Evolutionary conservation across 2,797 vertebrate species (phyloP).

Genomic region (Danio jaintianensis): DNA sequence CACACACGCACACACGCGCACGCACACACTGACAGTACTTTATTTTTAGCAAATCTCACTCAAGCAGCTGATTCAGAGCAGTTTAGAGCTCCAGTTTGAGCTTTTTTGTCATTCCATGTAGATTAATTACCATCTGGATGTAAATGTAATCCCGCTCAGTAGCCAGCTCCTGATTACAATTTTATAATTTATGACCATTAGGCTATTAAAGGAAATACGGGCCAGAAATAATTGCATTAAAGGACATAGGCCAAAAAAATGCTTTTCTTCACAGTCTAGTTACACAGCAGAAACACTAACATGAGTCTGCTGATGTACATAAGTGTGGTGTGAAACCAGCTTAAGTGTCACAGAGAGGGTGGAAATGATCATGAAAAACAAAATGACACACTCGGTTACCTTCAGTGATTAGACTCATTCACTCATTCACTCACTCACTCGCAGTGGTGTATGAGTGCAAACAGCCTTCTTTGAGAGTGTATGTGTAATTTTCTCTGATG

Average conservation of each 20-base stretch:
- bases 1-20: no score
- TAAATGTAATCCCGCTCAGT: not conserved
- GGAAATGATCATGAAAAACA: not conserved
- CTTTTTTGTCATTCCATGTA: not conserved
- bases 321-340: not conserved
- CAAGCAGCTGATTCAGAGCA: not conserved
- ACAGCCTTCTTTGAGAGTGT: not conserved
- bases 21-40: not conserved
- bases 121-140: constrained; percentile 5
- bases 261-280: not conserved
- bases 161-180: not conserved
- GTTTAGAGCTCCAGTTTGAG: not conserved
- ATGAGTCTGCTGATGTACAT: not conserved
- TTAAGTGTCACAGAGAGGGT: not conserved
- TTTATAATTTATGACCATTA: not conserved
- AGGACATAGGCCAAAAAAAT: not conserved
- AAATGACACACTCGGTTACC: not conserved
- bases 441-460: not conserved
- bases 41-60: not conserved
- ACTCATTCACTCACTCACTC: not conserved
- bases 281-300: not conserved
- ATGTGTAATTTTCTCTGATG: constrained; percentile 15
- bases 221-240: not conserved
- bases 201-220: not conserved
- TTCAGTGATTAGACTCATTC: not conserved